Evolutionary conservation across 2,113 vertebrate genomes (phyloP), one percentile per base, ranked within the genome.

Genomic region (Myocastor coypus): DNA sequence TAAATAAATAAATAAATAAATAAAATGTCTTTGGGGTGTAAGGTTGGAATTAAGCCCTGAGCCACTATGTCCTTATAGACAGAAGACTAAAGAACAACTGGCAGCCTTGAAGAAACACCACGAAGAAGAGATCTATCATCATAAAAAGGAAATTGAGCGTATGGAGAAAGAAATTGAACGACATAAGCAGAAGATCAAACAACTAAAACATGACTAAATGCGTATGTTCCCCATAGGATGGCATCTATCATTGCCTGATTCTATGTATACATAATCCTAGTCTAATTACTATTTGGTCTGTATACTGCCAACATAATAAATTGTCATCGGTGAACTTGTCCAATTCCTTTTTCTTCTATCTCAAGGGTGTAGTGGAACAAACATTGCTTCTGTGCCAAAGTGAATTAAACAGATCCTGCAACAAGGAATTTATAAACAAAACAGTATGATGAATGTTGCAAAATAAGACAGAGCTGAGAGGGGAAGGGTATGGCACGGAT

Each of bases 111-210:
- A 83, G 94, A 98, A 99, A 42, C 99, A 99, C 94, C 99, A 99
- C 0, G 88, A 98, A 83, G 99, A 99, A 1, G 99, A 99, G 98
- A 99, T 99, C 0, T 90, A 97, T 0, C 99, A 99, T 95, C 99
- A 99, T 95, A 98, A 98, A 96, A 98, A 99, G 61, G 99, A 99
- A 97, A 99, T 99, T 16, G 99, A 99, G 75, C 99, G 99, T 1
- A 98, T 99, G 97, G 99, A 99, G 96, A 99, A 98, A 32, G 99
- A 99, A 95, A 46, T 46, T 0, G 98, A 99, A 87, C 99, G 99
- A 14, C 99, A 99, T 94, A 98, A 99, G 98, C 94, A 98, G 81
- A 99, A 99, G 97, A 99, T 99, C 94, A 98, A 99, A 95, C 97
- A 98, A 63, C 98, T 99, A 59, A 98, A 99, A 91, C 32, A 19